Evolutionary conservation across 2,888 invertebrate genomes (phyloP).

Genomic region (Altica lythri): DNA sequence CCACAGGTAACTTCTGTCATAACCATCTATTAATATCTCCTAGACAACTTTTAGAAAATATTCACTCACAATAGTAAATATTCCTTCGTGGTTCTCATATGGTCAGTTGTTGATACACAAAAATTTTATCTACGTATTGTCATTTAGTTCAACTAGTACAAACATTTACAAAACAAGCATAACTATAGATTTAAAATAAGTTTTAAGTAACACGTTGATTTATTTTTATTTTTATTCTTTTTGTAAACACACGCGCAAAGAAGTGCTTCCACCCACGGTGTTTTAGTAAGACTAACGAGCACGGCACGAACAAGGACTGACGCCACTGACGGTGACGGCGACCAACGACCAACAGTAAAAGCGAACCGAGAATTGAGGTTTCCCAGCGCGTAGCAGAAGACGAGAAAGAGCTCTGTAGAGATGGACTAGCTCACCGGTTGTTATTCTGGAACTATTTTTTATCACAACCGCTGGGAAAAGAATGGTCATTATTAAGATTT

Average conservation of each 20-base stretch:
- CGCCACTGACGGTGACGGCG: neutral
- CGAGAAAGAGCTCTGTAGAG: constrained; percentile 4
- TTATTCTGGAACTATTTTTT: constrained; percentile 2
- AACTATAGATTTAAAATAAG: neutral
- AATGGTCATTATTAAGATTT: too few species aligned
- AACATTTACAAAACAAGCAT: neutral
- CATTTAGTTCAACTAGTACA: neutral
- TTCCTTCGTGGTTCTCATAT: constrained; percentile 39
- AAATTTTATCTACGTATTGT: constrained; percentile 15
- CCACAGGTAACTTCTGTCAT: constrained; percentile 23
- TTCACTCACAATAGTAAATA: constrained; percentile 37
- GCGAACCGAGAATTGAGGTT: neutral
- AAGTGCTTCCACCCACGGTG: constrained; percentile 8
- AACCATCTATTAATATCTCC: constrained; percentile 28
- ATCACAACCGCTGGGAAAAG: too few species aligned
- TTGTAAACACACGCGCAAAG: constrained; percentile 14
- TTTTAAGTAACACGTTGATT: constrained; percentile 13
- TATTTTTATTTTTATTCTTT: constrained; percentile 21
- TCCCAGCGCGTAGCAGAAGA: neutral
- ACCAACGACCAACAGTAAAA: neutral
- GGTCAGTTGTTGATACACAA: constrained; percentile 30
- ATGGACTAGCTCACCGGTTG: neutral
- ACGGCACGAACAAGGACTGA: constrained; percentile 4
- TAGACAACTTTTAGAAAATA: constrained; percentile 38
- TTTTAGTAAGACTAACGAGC: constrained; percentile 10